Base-by-base conservation (phyloP, 1,140 invertebrate species). In the Ooceraea biroi region DNA sequence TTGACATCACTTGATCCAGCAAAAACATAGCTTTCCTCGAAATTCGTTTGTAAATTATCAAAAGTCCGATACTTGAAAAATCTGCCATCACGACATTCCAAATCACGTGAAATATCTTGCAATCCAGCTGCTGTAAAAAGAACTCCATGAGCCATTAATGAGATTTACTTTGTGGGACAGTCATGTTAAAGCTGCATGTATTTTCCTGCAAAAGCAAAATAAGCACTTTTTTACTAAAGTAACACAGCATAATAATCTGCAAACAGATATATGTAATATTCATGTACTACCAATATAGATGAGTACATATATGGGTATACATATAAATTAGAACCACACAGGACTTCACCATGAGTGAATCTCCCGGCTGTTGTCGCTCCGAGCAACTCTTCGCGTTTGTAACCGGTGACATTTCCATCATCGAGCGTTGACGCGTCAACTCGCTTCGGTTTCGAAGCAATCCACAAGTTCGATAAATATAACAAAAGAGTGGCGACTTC, bases 401-500 rank as follows among this genome's bases (percentile, higher is more conserved):
- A 68, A 17, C 22, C 63, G 76, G 76, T 63, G 76, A 68, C 30
- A 69, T 69, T 69, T 44, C 63, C 60, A 41, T 27, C 17, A 7
- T 36, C 36, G 48, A 78, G 22, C 48, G 22, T 69, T 44, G 63
- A 78, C 74, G 44, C 27, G 30, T 7, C 36, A 25, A 25, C 14
- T 22, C 3, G 63, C 41, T 69, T 69, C 30, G 27, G 68, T 69
- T 78, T 69, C 36, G 48, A n/a, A 7, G 2, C 22, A 57, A n/a
- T 7, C 41, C 17, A 14, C 14, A 68, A 46, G 41, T 55, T 78
- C 63, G 36, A 78, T 69, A 69, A 57, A 78, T 57, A 17, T 22
- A 52, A 41, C 60, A 19, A 5, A 14, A 12, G 11, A n/a, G 72
- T 41, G n/a, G 25, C 41, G 66, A 44, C 48, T 68, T 27, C 63